Conservation (phyloP, 2,888 invertebrate species). For the Endomychus coccineus region DNA sequence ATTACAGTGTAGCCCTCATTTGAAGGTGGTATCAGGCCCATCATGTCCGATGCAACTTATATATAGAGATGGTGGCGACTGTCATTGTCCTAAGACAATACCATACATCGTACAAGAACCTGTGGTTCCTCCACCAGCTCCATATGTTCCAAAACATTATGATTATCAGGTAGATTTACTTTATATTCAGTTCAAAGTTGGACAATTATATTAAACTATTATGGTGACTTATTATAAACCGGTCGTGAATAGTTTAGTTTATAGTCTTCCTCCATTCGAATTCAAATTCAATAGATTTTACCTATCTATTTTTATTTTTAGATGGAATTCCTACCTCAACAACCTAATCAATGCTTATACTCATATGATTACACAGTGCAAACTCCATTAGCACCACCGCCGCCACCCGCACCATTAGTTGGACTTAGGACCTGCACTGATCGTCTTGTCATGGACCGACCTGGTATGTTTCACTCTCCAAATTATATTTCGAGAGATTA, state of each 20-base stretch:
- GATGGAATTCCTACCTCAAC: conserved; percentile 10
- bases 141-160: conserved; percentile 14
- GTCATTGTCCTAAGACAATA: conserved; percentile 21
- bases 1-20: conserved; percentile 36
- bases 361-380: conserved; percentile 22
- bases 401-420: conserved; percentile 15
- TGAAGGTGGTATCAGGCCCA: conserved; percentile 32
- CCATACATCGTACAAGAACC: conserved; percentile 17
- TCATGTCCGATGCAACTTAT: conserved; percentile 32
- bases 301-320: conserved; percentile 7
- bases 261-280: conserved; percentile 1
- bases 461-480: too few relatives aligned
- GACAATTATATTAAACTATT: too few relatives aligned
- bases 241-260: too few relatives aligned
- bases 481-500: too few relatives aligned
- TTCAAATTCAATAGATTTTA: background rate
- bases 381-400: conserved; percentile 21
- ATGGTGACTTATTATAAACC: too few relatives aligned
- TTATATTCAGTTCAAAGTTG: too few relatives aligned
- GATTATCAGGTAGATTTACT: conserved; percentile 17
- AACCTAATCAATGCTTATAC: background rate
- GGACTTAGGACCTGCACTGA: conserved; percentile 32
- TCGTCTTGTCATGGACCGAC: conserved; percentile 28
- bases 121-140: conserved; percentile 11
- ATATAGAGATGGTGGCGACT: conserved; percentile 27